Conservation (phyloP, 2,113 vertebrate species). For the Psittacula cyanocephala region DNA sequence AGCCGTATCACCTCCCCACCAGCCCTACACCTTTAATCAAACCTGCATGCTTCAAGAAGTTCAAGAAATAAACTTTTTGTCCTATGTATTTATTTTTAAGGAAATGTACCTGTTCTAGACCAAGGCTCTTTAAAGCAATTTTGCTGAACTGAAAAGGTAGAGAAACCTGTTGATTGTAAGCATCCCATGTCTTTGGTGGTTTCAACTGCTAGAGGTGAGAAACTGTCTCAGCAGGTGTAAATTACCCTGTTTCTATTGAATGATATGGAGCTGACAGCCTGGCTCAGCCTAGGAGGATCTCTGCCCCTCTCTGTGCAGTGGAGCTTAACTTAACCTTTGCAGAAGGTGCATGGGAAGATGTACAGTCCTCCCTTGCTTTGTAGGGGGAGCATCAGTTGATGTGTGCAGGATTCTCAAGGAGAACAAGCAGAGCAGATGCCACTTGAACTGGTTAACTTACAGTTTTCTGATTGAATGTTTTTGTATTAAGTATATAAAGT, state of each 20-base stretch:
- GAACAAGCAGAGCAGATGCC: not conserved
- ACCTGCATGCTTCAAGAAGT: not conserved
- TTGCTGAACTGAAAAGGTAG: not conserved
- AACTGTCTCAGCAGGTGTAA: not conserved
- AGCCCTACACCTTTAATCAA: not conserved
- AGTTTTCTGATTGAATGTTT: not conserved
- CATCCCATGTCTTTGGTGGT: not conserved
- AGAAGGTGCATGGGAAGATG: not conserved
- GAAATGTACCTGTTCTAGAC: not conserved
- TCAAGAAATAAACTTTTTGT: slow-evolving; percentile 5
- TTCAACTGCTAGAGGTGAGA: not conserved
- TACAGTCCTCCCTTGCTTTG: not conserved
- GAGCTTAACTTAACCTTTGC: not conserved
- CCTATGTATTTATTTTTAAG: not conserved
- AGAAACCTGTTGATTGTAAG: not conserved
- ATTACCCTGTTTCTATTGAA: not conserved
- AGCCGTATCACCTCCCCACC: not conserved
- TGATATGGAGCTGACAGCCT: fast-evolving
- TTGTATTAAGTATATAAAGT: not conserved
- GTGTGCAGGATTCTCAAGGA: not conserved
- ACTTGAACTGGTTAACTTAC: not conserved
- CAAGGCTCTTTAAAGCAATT: not conserved
- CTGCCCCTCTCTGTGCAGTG: not conserved
- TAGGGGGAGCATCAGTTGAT: not conserved
- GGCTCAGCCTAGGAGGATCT: not conserved